Percentiles rank a stretch among this genome's conserved stretches.
phyloP scores from a whole-genome alignment of 2,888 invertebrate species.

The Phyllotreta cruciferae region DNA sequence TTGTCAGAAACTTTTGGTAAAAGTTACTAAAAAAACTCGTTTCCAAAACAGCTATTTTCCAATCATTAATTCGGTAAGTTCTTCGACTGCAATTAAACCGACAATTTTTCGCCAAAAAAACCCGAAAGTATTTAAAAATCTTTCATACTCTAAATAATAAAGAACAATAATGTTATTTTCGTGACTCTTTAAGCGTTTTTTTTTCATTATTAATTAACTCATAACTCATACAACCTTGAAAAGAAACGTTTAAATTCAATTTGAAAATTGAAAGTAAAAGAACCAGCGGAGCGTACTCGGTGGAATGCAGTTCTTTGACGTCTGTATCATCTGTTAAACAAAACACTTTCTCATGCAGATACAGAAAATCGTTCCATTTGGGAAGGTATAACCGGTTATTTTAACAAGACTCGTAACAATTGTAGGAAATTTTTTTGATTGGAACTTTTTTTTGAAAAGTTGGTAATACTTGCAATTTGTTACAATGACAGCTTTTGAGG shows the following conservation, averaged over 20 bases:
- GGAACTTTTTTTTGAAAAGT: too few relatives aligned
- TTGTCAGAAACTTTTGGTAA: too few relatives aligned
- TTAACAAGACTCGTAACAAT: not conserved
- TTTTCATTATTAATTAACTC: constrained; percentile 28
- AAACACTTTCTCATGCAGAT: not conserved
- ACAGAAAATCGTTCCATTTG: too few relatives aligned
- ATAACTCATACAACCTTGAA: constrained; percentile 35
- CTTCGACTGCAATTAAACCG: too few relatives aligned
- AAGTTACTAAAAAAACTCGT: too few relatives aligned
- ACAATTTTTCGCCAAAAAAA: not conserved
- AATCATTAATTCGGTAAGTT: too few relatives aligned
- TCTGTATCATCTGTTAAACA: constrained; percentile 4
- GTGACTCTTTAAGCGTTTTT: constrained; percentile 11
- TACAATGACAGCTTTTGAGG: too few relatives aligned
- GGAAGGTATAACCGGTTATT: not conserved
- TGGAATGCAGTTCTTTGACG: constrained; percentile 5
- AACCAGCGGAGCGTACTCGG: constrained; percentile 20
- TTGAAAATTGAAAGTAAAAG: constrained; percentile 41
- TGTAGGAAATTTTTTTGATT: too few relatives aligned
- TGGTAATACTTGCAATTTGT: too few relatives aligned
- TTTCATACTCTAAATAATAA: constrained; percentile 8
- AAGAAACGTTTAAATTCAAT: constrained; percentile 37
- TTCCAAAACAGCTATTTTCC: too few relatives aligned
- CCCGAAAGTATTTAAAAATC: not conserved
- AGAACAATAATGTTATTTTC: constrained; percentile 1